Conservation (phyloP, 2,113 vertebrate genomes). For the Callipepla squamata region DNA sequence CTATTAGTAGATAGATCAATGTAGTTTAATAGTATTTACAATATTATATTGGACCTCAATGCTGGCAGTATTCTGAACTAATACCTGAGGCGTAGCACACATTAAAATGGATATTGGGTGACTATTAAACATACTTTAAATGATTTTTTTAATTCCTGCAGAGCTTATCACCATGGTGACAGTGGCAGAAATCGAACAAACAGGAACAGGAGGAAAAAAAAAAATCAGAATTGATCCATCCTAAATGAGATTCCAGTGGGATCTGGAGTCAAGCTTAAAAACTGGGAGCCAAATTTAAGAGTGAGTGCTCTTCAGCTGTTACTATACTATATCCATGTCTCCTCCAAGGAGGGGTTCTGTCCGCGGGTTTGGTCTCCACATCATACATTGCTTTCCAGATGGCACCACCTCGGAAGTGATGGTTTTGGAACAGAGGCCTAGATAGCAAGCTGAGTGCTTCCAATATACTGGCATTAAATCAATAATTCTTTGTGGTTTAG, state of each 20-base stretch:
- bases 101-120: background rate
- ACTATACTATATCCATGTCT: background rate
- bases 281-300: background rate
- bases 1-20: background rate
- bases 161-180: constrained; percentile 49
- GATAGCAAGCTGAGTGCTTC: background rate
- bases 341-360: background rate
- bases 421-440: background rate
- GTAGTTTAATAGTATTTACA: background rate
- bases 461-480: background rate
- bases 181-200: constrained; percentile 1
- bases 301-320: background rate
- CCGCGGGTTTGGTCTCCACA: background rate
- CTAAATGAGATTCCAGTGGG: background rate
- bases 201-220: background rate
- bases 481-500: background rate
- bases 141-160: constrained; percentile 25
- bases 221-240: background rate
- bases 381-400: background rate
- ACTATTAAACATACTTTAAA: background rate
- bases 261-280: background rate
- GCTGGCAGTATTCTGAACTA: background rate
- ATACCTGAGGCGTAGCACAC: background rate
- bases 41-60: background rate
- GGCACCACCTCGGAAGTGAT: background rate